These are phyloP conservation scores for Papio anubis DNA, from an alignment of 2,113 vertebrate species.

Conservation along the genomic window DNA sequence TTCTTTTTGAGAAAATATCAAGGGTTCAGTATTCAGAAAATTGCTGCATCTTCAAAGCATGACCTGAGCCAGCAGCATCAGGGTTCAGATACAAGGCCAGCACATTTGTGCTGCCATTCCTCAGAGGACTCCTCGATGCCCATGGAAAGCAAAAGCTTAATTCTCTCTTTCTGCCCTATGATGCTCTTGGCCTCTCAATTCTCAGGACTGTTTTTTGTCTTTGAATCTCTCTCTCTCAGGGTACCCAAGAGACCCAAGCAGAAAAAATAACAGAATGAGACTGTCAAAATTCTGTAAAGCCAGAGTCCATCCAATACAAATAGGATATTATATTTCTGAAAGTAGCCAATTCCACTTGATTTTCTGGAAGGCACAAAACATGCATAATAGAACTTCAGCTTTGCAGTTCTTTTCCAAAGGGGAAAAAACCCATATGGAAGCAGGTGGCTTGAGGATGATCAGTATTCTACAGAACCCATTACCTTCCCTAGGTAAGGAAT, in stretches of 20 bases:
- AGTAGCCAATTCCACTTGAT: conserved; percentile 52
- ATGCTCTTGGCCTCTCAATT: conserved; percentile 35
- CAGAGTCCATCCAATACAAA: conserved; percentile 39
- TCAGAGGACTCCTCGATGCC: neutral
- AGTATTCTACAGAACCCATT: neutral
- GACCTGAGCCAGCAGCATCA: conserved; percentile 5
- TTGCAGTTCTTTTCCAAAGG: conserved; percentile 40
- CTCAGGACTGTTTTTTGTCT: conserved; percentile 55
- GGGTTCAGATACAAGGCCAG: conserved; percentile 20
- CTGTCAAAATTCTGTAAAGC: conserved; percentile 52
- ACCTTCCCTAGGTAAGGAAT: neutral
- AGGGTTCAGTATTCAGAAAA: conserved; percentile 50
- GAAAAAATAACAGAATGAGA: conserved; percentile 60
- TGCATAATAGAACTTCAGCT: conserved; percentile 42
- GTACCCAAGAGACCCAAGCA: conserved; percentile 50
- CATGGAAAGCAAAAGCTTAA: conserved; percentile 49
- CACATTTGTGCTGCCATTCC: conserved; percentile 20
- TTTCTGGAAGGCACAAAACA: conserved; percentile 63
- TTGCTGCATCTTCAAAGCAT: conserved; percentile 44
- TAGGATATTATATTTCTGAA: conserved; percentile 62
- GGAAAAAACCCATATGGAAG: neutral
- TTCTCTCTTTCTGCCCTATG: conserved; percentile 52
- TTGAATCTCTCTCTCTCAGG: conserved; percentile 47
- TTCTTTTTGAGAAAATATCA: conserved; percentile 42
- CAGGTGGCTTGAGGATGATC: conserved; percentile 9